Base-by-base conservation (phyloP, 2,888 invertebrate genomes). In the Busseola fusca region DNA sequence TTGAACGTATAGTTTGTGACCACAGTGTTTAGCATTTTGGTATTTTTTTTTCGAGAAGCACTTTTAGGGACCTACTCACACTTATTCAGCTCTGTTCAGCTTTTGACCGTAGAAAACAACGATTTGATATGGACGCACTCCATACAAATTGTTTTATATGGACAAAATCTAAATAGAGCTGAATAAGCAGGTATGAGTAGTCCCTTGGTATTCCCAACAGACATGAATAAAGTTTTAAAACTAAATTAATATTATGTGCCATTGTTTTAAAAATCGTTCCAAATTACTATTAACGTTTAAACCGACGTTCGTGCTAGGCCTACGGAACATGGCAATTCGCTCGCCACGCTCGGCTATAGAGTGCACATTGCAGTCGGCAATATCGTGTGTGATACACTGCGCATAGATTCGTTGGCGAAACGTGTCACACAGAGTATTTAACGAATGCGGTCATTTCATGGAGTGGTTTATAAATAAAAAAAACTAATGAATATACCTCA, bases 301-400 rank as follows among this genome's bases (percentile, higher is more conserved):
- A 50, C 30, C 18, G 30, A 18, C 16, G 34, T n/a, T 50, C 10
- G 10, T 6, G 30, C 30, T 50, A 34, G 50, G 30, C 30, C 18
- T 3, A 30, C 50, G 30, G 69, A 37, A 64, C 14, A 63, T 48
- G 57, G 64, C 60, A 62, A 65, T 56, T 68, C 52, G 62, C 65
- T 60, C 30, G 34, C 72, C 76, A 56, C 48, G 76, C 56, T 76
- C 48, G 67, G 56, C 42, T 67, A 64, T 64, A 25, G 62, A 57
- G 72, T 45, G 69, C 57, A 56, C 52, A n/a, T n/a, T n/a, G n/a
- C n/a, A 64, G 48, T 2, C 40, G 42, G 64, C 82, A 69, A 66
- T 69, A 71, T 52, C 34, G 48, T 48, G 25, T 45, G 34, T 34
- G 50, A 70, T 45, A 66, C 50, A 56, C 50, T 54, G 63, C 40